Evolutionary conservation across 2,888 invertebrate species (phyloP).

Genomic region (Callinectes sapidus): DNA sequence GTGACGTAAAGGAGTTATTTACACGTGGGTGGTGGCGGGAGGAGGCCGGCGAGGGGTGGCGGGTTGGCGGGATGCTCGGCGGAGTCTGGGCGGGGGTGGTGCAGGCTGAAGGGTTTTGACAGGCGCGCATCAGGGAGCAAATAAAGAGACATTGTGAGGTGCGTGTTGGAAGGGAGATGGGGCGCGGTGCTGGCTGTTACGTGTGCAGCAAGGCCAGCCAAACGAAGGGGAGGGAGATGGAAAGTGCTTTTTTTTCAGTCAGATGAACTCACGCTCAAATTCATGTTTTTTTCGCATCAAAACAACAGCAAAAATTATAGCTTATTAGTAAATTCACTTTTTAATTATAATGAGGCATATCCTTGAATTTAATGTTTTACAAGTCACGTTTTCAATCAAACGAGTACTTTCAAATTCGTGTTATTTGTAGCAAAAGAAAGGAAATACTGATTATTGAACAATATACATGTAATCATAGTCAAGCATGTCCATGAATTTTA

Average conservation of each 20-base stretch:
- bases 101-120: not conserved
- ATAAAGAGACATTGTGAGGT: not conserved
- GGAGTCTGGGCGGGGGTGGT: not conserved
- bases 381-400: no score
- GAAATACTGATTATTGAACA: not conserved
- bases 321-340: no score
- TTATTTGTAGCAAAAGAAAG: not conserved
- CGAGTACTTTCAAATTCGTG: not conserved
- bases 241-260: no score
- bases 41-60: not conserved
- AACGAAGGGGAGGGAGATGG: no score
- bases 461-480: not conserved
- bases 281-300: no score
- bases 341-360: no score
- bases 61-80: not conserved
- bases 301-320: no score
- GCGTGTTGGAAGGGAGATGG: constrained; percentile 8
- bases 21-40: not conserved
- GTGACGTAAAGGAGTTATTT: constrained; percentile 15
- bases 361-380: no score
- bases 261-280: no score
- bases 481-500: not conserved
- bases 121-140: not conserved
- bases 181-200: not conserved
- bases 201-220: not conserved